These are phyloP conservation scores for Murina feae DNA, from an alignment of 2,113 vertebrate species.

Conservation along the genomic window DNA sequence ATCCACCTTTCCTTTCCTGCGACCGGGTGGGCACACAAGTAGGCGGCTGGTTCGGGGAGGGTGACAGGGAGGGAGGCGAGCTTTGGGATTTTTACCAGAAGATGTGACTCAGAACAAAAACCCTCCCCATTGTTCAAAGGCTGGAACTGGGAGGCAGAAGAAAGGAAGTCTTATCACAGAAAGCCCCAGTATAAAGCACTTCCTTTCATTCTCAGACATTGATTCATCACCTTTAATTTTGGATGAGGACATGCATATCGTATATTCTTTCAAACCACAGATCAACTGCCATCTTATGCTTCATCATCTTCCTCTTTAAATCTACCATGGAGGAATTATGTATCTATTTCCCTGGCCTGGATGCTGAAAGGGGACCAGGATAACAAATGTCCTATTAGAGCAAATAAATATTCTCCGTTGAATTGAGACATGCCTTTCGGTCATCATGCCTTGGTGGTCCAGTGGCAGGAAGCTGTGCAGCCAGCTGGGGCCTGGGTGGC, in stretches of 20 bases:
- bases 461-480: slow-evolving; percentile 64
- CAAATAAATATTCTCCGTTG: slow-evolving; percentile 54
- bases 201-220: slow-evolving; percentile 9
- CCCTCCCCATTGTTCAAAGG: neutral
- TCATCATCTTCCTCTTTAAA: slow-evolving; percentile 33
- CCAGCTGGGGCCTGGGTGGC: neutral
- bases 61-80: neutral
- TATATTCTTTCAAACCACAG: slow-evolving; percentile 68
- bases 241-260: slow-evolving; percentile 50
- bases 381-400: slow-evolving; percentile 69
- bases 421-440: slow-evolving; percentile 61
- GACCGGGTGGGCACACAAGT: neutral
- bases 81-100: neutral
- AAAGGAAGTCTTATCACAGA: neutral
- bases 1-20: neutral
- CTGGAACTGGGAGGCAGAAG: neutral
- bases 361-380: slow-evolving; percentile 48
- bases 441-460: slow-evolving; percentile 56
- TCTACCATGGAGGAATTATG: slow-evolving; percentile 63
- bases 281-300: slow-evolving; percentile 65
- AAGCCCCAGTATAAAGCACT: neutral
- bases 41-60: neutral
- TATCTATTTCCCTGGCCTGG: slow-evolving; percentile 45
- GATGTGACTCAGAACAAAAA: neutral
- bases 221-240: slow-evolving; percentile 72